A percentile compares a stretch with the other conserved stretches of the same genome.
phyloP scores from a whole-genome alignment of 1,140 invertebrate genomes.

The Eriocheir sinensis region DNA sequence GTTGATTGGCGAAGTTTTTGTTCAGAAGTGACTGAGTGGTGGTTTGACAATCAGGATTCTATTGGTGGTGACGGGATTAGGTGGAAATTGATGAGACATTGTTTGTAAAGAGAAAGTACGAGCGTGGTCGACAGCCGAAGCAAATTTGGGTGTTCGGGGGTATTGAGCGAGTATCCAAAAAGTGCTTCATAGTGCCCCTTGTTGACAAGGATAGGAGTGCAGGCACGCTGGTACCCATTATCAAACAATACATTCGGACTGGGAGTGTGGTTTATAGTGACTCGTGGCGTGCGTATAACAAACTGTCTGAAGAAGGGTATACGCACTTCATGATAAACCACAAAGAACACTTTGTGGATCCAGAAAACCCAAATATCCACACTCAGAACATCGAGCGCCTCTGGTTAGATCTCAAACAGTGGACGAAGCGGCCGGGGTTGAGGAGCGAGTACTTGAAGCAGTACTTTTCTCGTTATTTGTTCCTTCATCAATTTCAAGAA shows the following conservation, averaged over 20 bases:
- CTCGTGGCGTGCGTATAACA: neutral
- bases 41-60: slow-evolving; percentile 5
- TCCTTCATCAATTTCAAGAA: neutral
- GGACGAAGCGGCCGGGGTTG: slow-evolving; percentile 32
- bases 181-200: neutral
- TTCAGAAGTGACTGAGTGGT: neutral
- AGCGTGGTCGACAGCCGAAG: neutral
- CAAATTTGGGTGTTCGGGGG: slow-evolving; percentile 29
- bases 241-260: neutral
- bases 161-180: neutral
- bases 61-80: neutral
- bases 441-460: neutral
- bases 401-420: neutral
- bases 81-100: slow-evolving; percentile 33
- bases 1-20: neutral
- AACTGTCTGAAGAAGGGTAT: neutral
- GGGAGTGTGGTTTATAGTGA: slow-evolving; percentile 17
- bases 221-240: neutral
- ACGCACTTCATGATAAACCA: neutral
- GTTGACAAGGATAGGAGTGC: neutral
- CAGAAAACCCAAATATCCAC: neutral
- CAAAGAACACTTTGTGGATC: slow-evolving; percentile 35
- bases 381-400: slow-evolving; percentile 17
- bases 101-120: neutral
- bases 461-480: slow-evolving; percentile 12